Evolutionary conservation across 2,888 invertebrate genomes (phyloP), one percentile per base, ranked within the genome.

Genomic region (Liodrosophila aerea): DNA sequence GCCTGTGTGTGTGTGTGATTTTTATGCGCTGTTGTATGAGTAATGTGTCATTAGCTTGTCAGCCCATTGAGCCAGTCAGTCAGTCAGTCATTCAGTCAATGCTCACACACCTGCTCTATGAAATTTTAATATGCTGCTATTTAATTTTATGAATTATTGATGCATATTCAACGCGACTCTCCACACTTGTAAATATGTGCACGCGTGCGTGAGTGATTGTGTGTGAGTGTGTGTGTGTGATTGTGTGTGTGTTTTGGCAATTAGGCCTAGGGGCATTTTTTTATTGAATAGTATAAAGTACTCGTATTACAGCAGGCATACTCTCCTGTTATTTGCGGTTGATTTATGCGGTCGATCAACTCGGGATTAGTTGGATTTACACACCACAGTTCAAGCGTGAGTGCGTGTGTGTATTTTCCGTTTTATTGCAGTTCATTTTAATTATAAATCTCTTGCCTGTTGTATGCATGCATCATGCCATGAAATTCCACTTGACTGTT

Each of bases 121-220:
- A 7, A 33, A 30, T 63, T 63, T 73, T 65, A 61, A 65, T 73
- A 59, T 68, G 67, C 61, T 53, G 66, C 65, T 66, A 81, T 81
- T 83, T 77, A 80, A 83, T 80, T 73, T 80, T 63, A 73, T 81
- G 67, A 81, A 81, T 83, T 77, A 81, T 83, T 77, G 73, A 83
- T 75, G 81, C 73, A 63, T 65, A 73, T 70, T 65, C 59, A 65
- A 62, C 58, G 58, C 58, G 56, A 58, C 53, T 62, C 50, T 30
- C 53, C 56, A 15, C 15, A 36, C 36, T 52, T 44, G 40, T 43
- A 9, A 41, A 22, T 40, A 33, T 30, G 18, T 13, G 1, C 13
- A n/a, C n/a, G 11, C 22, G 7, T 15, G 2, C 3, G 7, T 50
- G 2, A 11, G 22, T 22, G 22, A 4, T 11, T 33, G 4, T n/a